Conservation (phyloP, 2,797 vertebrate genomes). For the Sebastes paucispinis region DNA sequence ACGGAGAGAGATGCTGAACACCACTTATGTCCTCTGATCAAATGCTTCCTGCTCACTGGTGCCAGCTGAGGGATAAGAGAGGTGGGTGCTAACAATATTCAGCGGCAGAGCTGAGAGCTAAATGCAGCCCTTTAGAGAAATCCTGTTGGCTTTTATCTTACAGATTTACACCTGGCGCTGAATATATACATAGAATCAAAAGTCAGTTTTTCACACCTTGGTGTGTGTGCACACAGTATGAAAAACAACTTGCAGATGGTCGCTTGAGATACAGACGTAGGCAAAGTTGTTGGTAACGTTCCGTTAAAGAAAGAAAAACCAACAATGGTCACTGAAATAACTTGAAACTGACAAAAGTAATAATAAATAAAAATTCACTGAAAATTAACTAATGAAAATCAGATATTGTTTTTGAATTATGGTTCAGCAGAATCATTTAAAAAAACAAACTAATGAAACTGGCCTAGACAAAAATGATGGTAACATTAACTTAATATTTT, state of each 20-base stretch:
- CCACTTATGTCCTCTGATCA: slow-evolving; percentile 26
- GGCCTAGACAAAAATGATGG: too few relatives aligned
- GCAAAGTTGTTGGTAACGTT: too few relatives aligned
- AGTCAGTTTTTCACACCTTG: neutral
- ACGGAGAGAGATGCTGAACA: slow-evolving; percentile 32
- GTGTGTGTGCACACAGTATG: neutral
- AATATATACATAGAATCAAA: slow-evolving; percentile 13
- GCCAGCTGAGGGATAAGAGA: slow-evolving; percentile 3
- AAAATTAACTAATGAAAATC: too few relatives aligned
- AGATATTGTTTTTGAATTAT: too few relatives aligned
- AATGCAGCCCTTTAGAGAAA: slow-evolving; percentile 1
- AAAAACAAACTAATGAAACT: too few relatives aligned
- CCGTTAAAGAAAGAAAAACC: too few relatives aligned
- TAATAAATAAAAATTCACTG: too few relatives aligned
- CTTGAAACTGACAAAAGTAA: too few relatives aligned
- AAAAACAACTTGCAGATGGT: neutral
- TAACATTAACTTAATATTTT: too few relatives aligned
- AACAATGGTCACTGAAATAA: too few relatives aligned
- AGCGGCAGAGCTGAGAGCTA: neutral
- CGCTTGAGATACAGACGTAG: neutral
- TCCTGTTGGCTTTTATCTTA: slow-evolving; percentile 3
- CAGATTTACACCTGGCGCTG: slow-evolving; percentile 8
- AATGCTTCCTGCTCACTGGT: slow-evolving; percentile 18
- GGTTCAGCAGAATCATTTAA: too few relatives aligned
- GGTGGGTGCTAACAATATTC: neutral